These are phyloP conservation scores for Alviniconcha marisindica DNA, from an alignment of 1,140 invertebrate species.

Conservation along the genomic window DNA sequence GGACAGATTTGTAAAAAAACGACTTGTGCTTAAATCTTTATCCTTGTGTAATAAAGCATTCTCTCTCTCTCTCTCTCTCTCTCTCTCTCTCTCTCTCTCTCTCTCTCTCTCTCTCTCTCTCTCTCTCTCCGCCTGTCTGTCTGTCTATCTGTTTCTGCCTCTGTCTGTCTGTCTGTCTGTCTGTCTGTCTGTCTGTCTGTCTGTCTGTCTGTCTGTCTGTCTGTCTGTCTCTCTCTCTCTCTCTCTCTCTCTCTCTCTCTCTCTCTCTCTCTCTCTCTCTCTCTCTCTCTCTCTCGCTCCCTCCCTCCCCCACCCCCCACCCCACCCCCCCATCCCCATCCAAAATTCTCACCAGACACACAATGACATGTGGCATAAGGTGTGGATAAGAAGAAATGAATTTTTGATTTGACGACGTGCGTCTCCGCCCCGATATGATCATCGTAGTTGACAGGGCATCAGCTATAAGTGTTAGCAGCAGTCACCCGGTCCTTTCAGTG, in stretches of 20 bases:
- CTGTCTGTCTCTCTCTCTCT: background rate
- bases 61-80: background rate
- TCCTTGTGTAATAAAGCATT: background rate
- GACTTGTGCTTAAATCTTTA: no score
- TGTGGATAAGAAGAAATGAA: no score
- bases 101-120: background rate
- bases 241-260: background rate
- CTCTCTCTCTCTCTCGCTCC: background rate
- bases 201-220: background rate
- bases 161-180: conserved; percentile 37
- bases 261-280: background rate
- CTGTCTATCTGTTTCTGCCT: conserved; percentile 16
- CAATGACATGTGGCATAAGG: no score
- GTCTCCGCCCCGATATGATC: no score
- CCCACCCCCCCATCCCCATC: background rate
- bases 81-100: background rate
- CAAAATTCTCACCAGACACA: background rate
- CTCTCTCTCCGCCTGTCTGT: conserved; percentile 19
- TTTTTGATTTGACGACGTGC: no score
- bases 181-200: conserved; percentile 38
- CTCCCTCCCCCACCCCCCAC: background rate
- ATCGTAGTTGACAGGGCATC: no score
- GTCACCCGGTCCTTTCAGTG: no score
- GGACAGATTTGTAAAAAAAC: no score
- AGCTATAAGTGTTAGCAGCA: no score